Conservation (phyloP, 2,888 invertebrate genomes). For the Pammene fasciana region DNA sequence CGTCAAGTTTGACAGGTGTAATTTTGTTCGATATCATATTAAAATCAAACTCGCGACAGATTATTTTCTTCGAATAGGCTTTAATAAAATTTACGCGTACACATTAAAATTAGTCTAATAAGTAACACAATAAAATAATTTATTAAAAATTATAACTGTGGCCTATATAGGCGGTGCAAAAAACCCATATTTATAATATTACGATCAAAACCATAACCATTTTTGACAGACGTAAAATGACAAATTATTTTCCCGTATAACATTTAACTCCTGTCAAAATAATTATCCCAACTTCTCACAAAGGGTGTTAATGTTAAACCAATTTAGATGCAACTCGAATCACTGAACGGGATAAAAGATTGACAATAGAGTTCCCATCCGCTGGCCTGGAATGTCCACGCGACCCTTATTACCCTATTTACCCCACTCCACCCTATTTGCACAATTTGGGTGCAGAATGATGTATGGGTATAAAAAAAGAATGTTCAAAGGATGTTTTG, state of each 20-base stretch:
- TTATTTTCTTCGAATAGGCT: too few species aligned
- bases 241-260: constrained; percentile 7
- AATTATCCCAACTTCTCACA: constrained; percentile 11
- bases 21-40: too few species aligned
- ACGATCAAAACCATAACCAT: too few species aligned
- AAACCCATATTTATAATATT: too few species aligned
- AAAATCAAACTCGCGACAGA: too few species aligned
- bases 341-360: constrained; percentile 22
- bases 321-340: constrained; percentile 17
- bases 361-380: constrained; percentile 27
- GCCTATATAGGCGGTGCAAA: too few species aligned
- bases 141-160: too few species aligned
- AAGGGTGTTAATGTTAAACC: constrained; percentile 30
- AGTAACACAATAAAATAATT: too few species aligned
- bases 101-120: too few species aligned
- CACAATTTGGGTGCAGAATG: not conserved
- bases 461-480: not conserved
- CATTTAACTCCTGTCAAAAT: constrained; percentile 24
- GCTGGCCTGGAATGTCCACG: constrained; percentile 22
- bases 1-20: too few species aligned
- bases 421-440: constrained; percentile 7
- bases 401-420: constrained; percentile 20
- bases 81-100: too few species aligned
- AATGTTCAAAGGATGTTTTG: not conserved
- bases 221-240: not conserved